Conservation (phyloP, 2,113 vertebrate species). For the Macroglossus sobrinus region DNA sequence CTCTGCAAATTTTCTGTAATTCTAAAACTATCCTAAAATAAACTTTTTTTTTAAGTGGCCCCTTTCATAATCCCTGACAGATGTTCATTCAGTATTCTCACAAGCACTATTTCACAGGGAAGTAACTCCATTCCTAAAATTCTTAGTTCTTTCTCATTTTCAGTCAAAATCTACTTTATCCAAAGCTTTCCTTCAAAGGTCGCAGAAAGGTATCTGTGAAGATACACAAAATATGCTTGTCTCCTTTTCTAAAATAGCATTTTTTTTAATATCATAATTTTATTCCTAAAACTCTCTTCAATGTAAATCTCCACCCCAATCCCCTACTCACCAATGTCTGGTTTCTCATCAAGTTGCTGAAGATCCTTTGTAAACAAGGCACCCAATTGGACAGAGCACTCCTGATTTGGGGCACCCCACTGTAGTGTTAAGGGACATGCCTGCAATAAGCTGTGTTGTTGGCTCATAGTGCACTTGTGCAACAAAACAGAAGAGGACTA, state of each 20-base stretch:
- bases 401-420: not conserved
- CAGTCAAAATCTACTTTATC: not conserved
- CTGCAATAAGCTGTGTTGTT: not conserved
- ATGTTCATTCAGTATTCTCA: not conserved
- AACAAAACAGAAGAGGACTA: not conserved
- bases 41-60: not conserved
- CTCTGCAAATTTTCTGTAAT: not conserved
- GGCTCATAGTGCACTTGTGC: not conserved
- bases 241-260: not conserved
- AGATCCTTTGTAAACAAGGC: not conserved
- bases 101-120: not conserved
- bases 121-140: not conserved
- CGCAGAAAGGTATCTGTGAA: not conserved
- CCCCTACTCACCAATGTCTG: not conserved
- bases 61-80: not conserved
- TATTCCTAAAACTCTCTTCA: not conserved
- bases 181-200: not conserved
- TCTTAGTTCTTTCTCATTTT: not conserved
- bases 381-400: not conserved
- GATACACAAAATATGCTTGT: not conserved
- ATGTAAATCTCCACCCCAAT: accelerated
- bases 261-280: not conserved
- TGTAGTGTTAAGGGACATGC: accelerated
- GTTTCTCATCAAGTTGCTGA: not conserved
- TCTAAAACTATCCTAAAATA: not conserved